Evolutionary conservation across 2,797 vertebrate species (phyloP).

Genomic region (Cirrhinus mrigala): DNA sequence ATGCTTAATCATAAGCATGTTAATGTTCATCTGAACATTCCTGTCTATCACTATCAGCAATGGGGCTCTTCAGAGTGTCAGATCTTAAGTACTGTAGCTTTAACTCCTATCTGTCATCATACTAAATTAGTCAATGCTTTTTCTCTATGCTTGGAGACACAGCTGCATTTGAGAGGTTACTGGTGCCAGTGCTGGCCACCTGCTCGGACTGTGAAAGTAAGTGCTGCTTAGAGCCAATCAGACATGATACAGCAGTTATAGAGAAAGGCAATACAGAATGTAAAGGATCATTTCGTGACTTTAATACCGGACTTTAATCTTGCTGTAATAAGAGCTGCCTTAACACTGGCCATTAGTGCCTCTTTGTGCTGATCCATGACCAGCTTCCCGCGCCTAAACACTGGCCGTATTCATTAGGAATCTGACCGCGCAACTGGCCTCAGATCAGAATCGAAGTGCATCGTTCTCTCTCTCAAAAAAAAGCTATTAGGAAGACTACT

Average conservation of each 20-base stretch:
- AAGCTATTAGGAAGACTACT: slow-evolving; percentile 22
- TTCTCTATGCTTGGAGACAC: slow-evolving; percentile 13
- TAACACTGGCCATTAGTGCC: slow-evolving; percentile 17
- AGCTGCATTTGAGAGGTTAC: slow-evolving; percentile 25
- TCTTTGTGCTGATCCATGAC: slow-evolving; percentile 37
- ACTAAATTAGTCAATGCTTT: slow-evolving; percentile 37
- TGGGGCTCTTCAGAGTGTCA: background rate
- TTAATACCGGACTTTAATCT: slow-evolving; percentile 33
- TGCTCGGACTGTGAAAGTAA: slow-evolving; percentile 33
- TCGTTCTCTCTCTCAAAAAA: slow-evolving; percentile 22
- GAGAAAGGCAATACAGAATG: slow-evolving; percentile 21
- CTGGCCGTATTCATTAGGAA: slow-evolving; percentile 1
- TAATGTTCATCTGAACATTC: background rate
- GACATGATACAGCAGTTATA: slow-evolving; percentile 29
- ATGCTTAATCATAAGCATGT: background rate
- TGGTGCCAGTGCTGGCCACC: slow-evolving; percentile 34
- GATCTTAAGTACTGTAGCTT: slow-evolving; percentile 14
- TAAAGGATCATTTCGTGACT: slow-evolving; percentile 26
- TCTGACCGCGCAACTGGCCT: slow-evolving; percentile 19
- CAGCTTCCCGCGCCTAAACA: slow-evolving; percentile 25
- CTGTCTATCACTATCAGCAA: background rate
- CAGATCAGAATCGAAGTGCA: slow-evolving; percentile 12
- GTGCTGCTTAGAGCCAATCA: slow-evolving; percentile 29
- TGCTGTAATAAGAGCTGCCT: slow-evolving; percentile 29
- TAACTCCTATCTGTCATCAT: slow-evolving; percentile 24